These are phyloP conservation scores for Schizopygopsis pylzovi DNA, from an alignment of 2,797 vertebrate species.

Conservation along the genomic window DNA sequence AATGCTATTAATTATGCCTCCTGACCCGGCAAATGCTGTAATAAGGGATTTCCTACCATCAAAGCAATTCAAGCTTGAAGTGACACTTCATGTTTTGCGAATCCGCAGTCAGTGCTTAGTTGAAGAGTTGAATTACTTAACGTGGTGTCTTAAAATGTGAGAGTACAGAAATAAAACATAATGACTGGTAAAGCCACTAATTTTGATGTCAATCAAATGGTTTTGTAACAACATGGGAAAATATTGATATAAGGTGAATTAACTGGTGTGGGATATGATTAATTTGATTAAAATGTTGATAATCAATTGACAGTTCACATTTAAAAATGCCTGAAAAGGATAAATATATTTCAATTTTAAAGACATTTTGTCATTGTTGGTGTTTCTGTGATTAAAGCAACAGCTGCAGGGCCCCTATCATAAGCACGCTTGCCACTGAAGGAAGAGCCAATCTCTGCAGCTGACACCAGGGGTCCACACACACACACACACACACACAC, in stretches of 20 bases:
- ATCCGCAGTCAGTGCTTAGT: background rate
- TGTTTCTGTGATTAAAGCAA: conserved; percentile 33
- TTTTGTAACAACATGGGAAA: background rate
- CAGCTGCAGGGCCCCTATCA: conserved; percentile 14
- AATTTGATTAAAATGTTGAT: background rate
- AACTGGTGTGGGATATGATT: background rate
- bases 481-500: background rate
- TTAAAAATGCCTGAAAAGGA: background rate
- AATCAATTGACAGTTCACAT: background rate
- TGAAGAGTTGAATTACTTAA: background rate
- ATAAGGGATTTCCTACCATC: conserved; percentile 23
- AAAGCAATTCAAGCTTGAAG: conserved; percentile 26
- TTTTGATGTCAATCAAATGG: background rate
- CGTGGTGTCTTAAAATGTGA: conserved; percentile 5
- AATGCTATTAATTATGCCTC: conserved; percentile 12
- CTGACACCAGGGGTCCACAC: conserved; percentile 34
- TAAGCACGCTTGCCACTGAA: background rate
- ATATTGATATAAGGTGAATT: background rate
- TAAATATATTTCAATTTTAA: background rate
- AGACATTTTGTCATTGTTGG: background rate
- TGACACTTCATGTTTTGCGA: conserved; percentile 10
- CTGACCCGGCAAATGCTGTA: conserved; percentile 24
- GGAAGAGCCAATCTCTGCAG: conserved; percentile 25
- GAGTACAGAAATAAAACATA: background rate
- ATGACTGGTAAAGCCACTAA: background rate